phyloP scores from a whole-genome alignment of 1,140 invertebrate species.

The Philotrypesis tridentata region DNA sequence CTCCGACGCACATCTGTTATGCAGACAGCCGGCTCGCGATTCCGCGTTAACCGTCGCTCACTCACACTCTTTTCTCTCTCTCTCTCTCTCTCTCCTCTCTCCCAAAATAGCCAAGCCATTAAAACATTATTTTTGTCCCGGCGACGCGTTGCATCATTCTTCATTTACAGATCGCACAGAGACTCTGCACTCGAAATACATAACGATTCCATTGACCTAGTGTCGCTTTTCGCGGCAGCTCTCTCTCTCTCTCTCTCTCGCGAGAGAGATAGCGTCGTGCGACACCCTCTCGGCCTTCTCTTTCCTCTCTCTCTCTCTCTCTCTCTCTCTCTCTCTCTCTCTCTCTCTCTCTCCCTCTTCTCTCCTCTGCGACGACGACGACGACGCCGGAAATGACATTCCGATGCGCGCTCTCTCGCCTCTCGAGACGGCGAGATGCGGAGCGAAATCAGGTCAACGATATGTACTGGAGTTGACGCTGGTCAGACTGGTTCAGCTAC shows the following conservation, averaged over 20 bases:
- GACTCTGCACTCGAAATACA: conserved; percentile 27
- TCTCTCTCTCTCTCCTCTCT: no score
- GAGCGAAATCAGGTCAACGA: conserved; percentile 38
- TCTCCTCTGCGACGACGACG: neutral
- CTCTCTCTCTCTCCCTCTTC: neutral
- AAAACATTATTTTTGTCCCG: neutral
- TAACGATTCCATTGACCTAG: conserved; percentile 24
- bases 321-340: neutral
- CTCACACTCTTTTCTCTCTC: no score
- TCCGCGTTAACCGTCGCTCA: no score
- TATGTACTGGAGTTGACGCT: neutral
- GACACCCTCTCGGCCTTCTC: conserved; percentile 5
- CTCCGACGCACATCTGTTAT: no score
- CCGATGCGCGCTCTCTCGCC: conserved; percentile 5
- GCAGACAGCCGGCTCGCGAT: neutral
- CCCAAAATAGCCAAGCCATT: neutral
- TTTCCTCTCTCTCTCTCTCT: no score
- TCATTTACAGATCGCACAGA: neutral
- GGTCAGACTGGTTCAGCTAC: neutral
- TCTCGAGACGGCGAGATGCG: neutral
- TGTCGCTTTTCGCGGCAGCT: neutral
- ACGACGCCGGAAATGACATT: conserved; percentile 33
- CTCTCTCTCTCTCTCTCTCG: neutral
- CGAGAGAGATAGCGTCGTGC: neutral
- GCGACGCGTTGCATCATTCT: no score